Evolutionary conservation across 2,888 invertebrate genomes (phyloP), one percentile per base, ranked within the genome.

Genomic region (Patella depressa): DNA sequence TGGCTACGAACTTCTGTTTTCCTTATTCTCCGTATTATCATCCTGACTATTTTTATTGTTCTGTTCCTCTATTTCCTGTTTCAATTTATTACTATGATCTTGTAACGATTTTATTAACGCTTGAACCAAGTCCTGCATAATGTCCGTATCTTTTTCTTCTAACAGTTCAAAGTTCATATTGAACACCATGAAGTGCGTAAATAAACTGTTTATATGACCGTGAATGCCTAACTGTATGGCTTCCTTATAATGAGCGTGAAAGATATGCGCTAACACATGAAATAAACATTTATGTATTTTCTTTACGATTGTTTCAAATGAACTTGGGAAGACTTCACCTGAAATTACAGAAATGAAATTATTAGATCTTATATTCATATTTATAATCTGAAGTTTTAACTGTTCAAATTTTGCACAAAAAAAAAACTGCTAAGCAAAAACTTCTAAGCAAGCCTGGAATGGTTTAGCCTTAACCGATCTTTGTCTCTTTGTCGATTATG

Each of bases 221-320:
- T 98, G 98, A 92, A 98, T 94, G 88, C 96, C 96, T 92, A 98
- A 94, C 92, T 96, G 94, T 91, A 96, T 96, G 89, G 98, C 95
- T 94, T 98, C 97, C 93, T 96, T 95, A 94, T 98, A 98, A 94
- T 99, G 98, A 93, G 96, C 96, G 92, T 97, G 97, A 94, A 98
- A 98, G 93, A 98, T 94, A 94, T 99, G 98, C 93, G 98, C 98
- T 94, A 98, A 94, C 93, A 98, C 98, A 93, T 98, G 98, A 94
- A 97, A 98, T 94, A 98, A 94, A 93, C 98, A 95, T 92, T 97
- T 96, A 93, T 96, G 94, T 93, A 98, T 97, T 94, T 98, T 98
- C 93, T 97, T 96, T 92, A 98, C 97, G 93, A 97, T 96, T 91
- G 95, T 95, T 93, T 97, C 97, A 93, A 98, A 98, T 91, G 95